Evolutionary conservation across 2,888 invertebrate genomes (phyloP), one percentile per base, ranked within the genome.

Genomic region (Cactoblastis cactorum): DNA sequence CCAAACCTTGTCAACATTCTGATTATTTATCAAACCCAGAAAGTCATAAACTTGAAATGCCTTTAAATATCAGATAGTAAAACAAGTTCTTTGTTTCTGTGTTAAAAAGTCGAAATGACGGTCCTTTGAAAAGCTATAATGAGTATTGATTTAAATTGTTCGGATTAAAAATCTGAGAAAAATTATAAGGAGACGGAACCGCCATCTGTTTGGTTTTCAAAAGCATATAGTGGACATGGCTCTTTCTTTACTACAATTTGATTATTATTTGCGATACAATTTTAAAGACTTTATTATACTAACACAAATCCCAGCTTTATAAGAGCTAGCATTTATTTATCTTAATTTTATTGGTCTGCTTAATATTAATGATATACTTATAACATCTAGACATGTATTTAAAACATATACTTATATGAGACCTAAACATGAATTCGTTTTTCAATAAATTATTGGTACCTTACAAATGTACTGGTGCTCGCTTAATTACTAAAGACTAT

Each of bases 61-160:
- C 79, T 83, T 78, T 73, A 82, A 82, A 80, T 83, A 86, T 86
- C 83, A 77, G 81, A 86, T 82, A 77, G 83, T 84, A 83, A 86
- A 86, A 86, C 84, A 80, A 76, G 80, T 81, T 83, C 80, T 80
- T 82, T 85, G 82, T 81, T 82, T 71, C 74, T 75, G 72, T 75
- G 74, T 78, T 82, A 74, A 83, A 80, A 80, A 71, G 73, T 75
- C 74, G 65, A 80, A 79, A 85, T 83, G 83, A 85, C 82, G 83
- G 83, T 82, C 84, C 81, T 83, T 84, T 80, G 77, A 81, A 83
- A 79, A 80, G 74, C 81, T 80, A 87, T 88, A 88, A 89, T 84
- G 84, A 86, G 85, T 85, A 88, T 88, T 88, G 89, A 88, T 89
- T 88, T 86, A 88, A 87, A 88, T 84, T 80, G 80, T 78, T 80